phyloP scores from a whole-genome alignment of 2,797 vertebrate species.

The Malacoctenus gilli region DNA sequence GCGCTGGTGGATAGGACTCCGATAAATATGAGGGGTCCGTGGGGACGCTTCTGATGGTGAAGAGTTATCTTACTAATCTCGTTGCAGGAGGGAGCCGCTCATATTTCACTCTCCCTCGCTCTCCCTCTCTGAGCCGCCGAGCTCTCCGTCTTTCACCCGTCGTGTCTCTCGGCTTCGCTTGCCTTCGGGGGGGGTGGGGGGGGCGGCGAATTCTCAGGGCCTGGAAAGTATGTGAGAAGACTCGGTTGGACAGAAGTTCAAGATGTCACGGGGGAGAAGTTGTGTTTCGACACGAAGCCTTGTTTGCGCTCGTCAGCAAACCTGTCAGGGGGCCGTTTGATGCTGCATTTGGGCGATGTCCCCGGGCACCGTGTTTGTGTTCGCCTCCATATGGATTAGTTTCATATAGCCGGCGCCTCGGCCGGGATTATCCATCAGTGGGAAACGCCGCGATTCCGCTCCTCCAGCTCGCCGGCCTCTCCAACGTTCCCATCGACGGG shows the following conservation, averaged over 20 bases:
- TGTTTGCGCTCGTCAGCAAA: slow-evolving; percentile 85
- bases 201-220: slow-evolving; percentile 74
- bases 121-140: slow-evolving; percentile 58
- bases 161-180: slow-evolving; percentile 58
- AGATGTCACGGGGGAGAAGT: slow-evolving; percentile 79
- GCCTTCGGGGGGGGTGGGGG: slow-evolving; percentile 70
- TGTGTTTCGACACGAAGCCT: slow-evolving; percentile 82
- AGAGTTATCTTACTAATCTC: slow-evolving; percentile 52
- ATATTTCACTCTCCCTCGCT: slow-evolving; percentile 82
- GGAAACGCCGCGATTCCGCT: slow-evolving; percentile 38
- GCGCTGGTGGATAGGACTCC: slow-evolving; percentile 36
- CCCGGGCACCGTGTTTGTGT: slow-evolving; percentile 77
- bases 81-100: slow-evolving; percentile 57
- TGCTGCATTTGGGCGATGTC: slow-evolving; percentile 80
- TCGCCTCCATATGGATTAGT: slow-evolving; percentile 81
- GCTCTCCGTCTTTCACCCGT: slow-evolving; percentile 69
- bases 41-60: slow-evolving; percentile 58
- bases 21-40: slow-evolving; percentile 63
- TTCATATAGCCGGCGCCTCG: slow-evolving; percentile 70
- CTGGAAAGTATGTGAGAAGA: slow-evolving; percentile 81
- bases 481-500: background rate
- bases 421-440: slow-evolving; percentile 57
- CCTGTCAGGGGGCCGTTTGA: slow-evolving; percentile 81
- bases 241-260: slow-evolving; percentile 82
- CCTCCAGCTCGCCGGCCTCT: slow-evolving; percentile 43